Evolutionary conservation across 1,140 invertebrate genomes (phyloP), one percentile per base, ranked within the genome.

Genomic region (Apocrypta bakeri): DNA sequence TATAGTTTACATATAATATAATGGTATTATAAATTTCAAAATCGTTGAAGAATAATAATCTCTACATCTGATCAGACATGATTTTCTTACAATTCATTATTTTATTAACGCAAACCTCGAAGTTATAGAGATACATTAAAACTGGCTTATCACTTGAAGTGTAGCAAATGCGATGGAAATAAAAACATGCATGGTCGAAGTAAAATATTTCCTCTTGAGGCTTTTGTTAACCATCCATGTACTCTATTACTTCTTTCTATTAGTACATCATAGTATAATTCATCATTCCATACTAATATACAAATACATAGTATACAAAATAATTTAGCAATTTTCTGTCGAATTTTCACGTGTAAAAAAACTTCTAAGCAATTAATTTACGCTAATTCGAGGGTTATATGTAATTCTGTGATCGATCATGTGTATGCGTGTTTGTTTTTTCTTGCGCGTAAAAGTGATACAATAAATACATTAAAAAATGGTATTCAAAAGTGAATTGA

Each of bases 321-420:
- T n/a, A n/a, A n/a, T 83, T 78, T 48, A 72, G 71, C 56, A 83
- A 77, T 76, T 77, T 82, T 74, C 81, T 77, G 64, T 71, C 74
- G 33, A 11, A 14, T 63, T 66, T 37, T 40, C 73, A 77, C 63
- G 29, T 33, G n/a, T 31, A 66, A 21, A 17, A 56, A 56, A 56
- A 56, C 48, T 66, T 27, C 1, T 2, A 29, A 25, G 14, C 14
- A 66, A 66, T 25, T 27, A 64, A 66, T 66, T 29, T 12, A 11
- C 64, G 25, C 0, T 25, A 27, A 29, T 8, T 8, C 25, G 4
- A 1, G 48, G 48, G 14, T 56, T 21, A 56, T 17, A 56, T 21
- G 21, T n/a, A 21, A n/a, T n/a, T n/a, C 42, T 12, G 48, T 6
- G 2, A n/a, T 56, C 17, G 48, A 0, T 56, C 21, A 48, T 48